phyloP scores from a whole-genome alignment of 2,888 invertebrate species.

The Stictocephala bisonia region DNA sequence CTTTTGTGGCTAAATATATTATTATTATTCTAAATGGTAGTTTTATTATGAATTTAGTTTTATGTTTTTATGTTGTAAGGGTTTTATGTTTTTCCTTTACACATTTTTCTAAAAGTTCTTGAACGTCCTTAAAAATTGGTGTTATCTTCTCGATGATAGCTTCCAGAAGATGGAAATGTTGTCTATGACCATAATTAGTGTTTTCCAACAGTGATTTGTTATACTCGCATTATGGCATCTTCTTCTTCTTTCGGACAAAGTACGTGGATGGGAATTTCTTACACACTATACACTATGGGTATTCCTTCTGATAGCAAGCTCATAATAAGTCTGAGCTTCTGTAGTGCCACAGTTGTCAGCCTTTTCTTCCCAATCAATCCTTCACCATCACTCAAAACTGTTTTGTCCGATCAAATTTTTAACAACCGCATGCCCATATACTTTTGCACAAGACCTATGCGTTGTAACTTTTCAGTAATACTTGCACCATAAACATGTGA shows the following conservation, averaged over 20 bases:
- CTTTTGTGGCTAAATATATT: too few relatives aligned
- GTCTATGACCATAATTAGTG: conserved; percentile 4
- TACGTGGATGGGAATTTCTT: conserved; percentile 51
- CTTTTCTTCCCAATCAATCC: conserved; percentile 15
- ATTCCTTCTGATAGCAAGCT: conserved; percentile 27
- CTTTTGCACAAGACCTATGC: conserved; percentile 29
- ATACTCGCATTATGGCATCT: conserved; percentile 57
- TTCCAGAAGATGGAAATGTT: conserved; percentile 31
- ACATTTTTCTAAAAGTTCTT: conserved; percentile 40
- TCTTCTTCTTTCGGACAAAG: conserved; percentile 55
- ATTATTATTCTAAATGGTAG: too few relatives aligned
- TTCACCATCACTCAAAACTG: conserved; percentile 8
- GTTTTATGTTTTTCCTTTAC: conserved; percentile 43
- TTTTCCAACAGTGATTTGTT: conserved; percentile 8
- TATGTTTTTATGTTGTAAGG: conserved; percentile 29
- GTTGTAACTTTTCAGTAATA: conserved; percentile 30
- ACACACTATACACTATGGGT: conserved; percentile 29
- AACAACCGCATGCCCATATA: conserved; percentile 22
- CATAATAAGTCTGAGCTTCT: conserved; percentile 34
- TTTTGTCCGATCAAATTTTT: conserved; percentile 11
- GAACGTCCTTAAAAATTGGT: conserved; percentile 28
- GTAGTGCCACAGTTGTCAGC: conserved; percentile 32
- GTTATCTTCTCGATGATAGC: conserved; percentile 27
- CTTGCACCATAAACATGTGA: conserved; percentile 17
- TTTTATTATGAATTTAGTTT: too few relatives aligned